Evolutionary conservation across 2,113 vertebrate species (phyloP), one percentile per base, ranked within the genome.

Genomic region (Nesoenas mayeri): DNA sequence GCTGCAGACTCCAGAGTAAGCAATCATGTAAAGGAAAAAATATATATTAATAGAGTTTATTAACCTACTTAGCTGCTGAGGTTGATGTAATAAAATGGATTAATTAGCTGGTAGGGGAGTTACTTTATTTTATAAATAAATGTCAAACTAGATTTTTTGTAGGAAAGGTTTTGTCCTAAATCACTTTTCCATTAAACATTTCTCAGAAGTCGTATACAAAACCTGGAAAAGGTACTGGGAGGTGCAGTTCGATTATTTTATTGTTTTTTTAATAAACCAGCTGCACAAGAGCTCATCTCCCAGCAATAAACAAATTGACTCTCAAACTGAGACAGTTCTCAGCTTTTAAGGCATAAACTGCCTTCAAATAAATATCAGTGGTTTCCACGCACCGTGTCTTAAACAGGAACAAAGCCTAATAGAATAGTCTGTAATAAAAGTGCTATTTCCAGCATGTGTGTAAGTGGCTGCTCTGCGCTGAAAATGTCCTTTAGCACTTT

Each of bases 401-500:
- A 78, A 95, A 81, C 22, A 50, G 94, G 91, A 91, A 94, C 93
- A 97, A 96, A 97, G 88, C 80, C 86, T 89, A 56, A 79, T 32
- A 91, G 88, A 89, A 91, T 11, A 71, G 79, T 34, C 47, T 53
- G 78, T 70, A 96, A 93, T 96, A 94, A 96, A 96, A 96, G 89
- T 40, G 64, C 64, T 36, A 51, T 95, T 94, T 96, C 93, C 78
- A 93, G 69, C 79, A 34, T 17, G 85, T 3, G 31, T 57, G 74
- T 57, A 54, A 51, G 86, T 36, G 53, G 78, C 95, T 83, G 87
- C 79, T 94, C 54, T 26, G 14, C 0, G 6, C 96, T 91, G 69
- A 88, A 93, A 96, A 96, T 97, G 96, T 98, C 97, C 97, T 97
- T 96, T 95, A 97, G 95, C 97, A 93, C 96, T 97, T 96, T 97